Base-by-base conservation (phyloP, 2,888 invertebrate genomes). In the Platycheirus rosarum region DNA sequence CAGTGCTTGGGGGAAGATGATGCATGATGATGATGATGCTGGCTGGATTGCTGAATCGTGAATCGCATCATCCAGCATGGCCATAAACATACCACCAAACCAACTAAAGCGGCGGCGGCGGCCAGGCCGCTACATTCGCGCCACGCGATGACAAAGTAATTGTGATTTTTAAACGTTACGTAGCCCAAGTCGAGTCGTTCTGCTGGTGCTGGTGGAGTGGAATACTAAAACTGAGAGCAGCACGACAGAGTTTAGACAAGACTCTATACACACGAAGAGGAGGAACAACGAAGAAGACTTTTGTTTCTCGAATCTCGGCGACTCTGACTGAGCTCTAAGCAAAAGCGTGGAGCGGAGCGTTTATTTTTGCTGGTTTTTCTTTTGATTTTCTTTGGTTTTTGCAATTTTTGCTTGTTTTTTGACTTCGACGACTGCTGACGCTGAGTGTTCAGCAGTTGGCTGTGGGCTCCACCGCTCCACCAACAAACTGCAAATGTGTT, bases 401-500 rank as follows among this genome's bases (percentile, higher is more conserved):
- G 82, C 68, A 71, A 77, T 82, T 82, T 82, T 76, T 71, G 57
- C 69, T 76, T 76, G 42, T 16, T 37, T 37, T 66, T 18, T 13
- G 40, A 29, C 57, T 57, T n/a, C 44, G 49, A 37, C 9, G 23
- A 37, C 37, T 55, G 55, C 55, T 42, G 44, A 29, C 48, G 32
- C 8, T 32, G n/a, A n/a, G n/a, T n/a, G n/a, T n/a, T n/a, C n/a
- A n/a, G n/a, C n/a, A n/a, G n/a, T n/a, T n/a, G n/a, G n/a, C n/a
- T n/a, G n/a, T n/a, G n/a, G n/a, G n/a, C n/a, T n/a, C n/a, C n/a
- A n/a, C n/a, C 37, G 16, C 20, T 48, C 29, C 29, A 29, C 6
- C 37, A n/a, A n/a, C 55, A 44, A 55, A 66, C 71, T 70, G 77
- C 82, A 82, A 82, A 82, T 84, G 85, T 85, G 79, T 86, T 85